Evolutionary conservation across 2,797 vertebrate species (phyloP).

Genomic region (Pantherophis vulpinus): DNA sequence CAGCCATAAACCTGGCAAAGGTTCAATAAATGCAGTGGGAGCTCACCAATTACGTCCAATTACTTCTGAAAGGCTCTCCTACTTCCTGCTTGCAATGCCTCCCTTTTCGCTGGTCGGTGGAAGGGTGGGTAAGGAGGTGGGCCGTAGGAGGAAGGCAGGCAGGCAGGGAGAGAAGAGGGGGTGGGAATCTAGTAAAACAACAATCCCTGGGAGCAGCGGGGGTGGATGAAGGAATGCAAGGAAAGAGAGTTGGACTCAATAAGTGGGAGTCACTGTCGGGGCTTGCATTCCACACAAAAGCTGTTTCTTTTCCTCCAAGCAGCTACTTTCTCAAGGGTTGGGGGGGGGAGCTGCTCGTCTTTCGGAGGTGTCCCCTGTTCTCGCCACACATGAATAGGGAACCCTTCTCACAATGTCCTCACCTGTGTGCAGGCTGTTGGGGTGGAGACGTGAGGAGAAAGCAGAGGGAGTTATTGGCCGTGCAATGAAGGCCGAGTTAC

Average conservation of each 20-base stretch:
- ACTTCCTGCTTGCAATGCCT: constrained; percentile 45
- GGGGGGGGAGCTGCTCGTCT: neutral
- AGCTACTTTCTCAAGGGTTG: neutral
- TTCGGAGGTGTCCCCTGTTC: neutral
- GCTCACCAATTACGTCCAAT: constrained; percentile 57
- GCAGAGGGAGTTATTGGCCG: constrained; percentile 1
- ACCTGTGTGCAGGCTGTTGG: constrained; percentile 3
- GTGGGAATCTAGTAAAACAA: constrained; percentile 51
- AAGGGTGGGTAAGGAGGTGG: constrained; percentile 51
- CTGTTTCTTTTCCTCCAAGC: neutral
- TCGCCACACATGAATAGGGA: constrained; percentile 26
- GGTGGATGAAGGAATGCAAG: constrained; percentile 30
- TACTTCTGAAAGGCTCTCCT: constrained; percentile 62
- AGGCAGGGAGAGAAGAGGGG: constrained; percentile 43
- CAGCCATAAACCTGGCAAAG: constrained; percentile 32
- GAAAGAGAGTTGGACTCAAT: constrained; percentile 13
- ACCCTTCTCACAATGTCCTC: neutral
- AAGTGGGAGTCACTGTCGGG: neutral
- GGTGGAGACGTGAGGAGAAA: neutral
- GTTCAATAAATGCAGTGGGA: constrained; percentile 45
- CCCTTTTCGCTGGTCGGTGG: constrained; percentile 38
- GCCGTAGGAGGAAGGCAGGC: constrained; percentile 56
- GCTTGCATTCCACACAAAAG: neutral
- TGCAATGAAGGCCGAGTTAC: neutral
- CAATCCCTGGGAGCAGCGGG: constrained; percentile 48